Percentiles rank a stretch among this genome's conserved stretches.
These are phyloP conservation scores for Poliocrania exsul DNA, from an alignment of 2,797 vertebrate genomes.

Conservation along the genomic window DNA sequence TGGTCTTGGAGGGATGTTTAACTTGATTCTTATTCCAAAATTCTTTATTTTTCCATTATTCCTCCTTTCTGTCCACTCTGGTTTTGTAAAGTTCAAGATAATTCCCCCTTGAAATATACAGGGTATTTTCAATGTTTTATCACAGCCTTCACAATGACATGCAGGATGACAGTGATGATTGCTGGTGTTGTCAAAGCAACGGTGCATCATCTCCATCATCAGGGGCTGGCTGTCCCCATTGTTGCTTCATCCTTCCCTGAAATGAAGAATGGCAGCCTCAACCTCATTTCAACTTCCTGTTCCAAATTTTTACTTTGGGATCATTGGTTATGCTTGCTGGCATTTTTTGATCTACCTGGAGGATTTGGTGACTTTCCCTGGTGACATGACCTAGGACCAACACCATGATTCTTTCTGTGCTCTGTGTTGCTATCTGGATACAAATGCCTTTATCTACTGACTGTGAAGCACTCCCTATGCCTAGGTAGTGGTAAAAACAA, in stretches of 20 bases:
- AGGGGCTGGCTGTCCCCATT: not conserved
- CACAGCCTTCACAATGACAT: accelerated
- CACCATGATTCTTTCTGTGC: not conserved
- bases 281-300: not conserved
- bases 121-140: not conserved
- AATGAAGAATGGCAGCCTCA: not conserved
- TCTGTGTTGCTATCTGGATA: not conserved
- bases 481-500: not conserved
- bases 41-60: not conserved
- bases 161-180: no score
- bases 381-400: not conserved
- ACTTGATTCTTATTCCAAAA: not conserved
- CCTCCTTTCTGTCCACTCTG: not conserved
- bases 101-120: not conserved
- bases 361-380: no score
- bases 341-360: no score
- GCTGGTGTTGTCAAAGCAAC: not conserved
- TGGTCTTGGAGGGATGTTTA: not conserved
- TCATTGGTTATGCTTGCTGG: no score
- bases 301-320: not conserved
- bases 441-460: not conserved
- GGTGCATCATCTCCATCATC: not conserved
- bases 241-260: not conserved
- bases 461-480: no score
- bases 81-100: not conserved